phyloP scores from a whole-genome alignment of 1,140 invertebrate species.

The Luehdorfia chinensis region DNA sequence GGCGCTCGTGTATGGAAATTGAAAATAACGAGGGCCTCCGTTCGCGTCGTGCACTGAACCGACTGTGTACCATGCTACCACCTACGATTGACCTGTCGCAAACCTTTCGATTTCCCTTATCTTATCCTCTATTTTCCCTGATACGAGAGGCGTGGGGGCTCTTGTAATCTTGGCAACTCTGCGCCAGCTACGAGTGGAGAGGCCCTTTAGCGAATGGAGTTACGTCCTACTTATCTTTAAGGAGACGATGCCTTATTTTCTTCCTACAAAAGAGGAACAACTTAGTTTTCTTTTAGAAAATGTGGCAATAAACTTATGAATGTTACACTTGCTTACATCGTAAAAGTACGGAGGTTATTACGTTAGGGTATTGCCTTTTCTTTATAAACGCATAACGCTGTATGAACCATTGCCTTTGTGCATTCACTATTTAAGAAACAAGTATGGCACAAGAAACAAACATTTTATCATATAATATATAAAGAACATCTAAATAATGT shows the following conservation, averaged over 20 bases:
- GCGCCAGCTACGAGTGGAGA: conserved; percentile 54
- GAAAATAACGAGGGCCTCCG: conserved; percentile 71
- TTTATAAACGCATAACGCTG: conserved; percentile 9
- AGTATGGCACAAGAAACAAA: neutral
- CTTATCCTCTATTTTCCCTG: conserved; percentile 40
- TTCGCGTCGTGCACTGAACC: conserved; percentile 62
- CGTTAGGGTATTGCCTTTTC: conserved; percentile 22
- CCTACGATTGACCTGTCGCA: conserved; percentile 45
- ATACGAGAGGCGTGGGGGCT: conserved; percentile 47
- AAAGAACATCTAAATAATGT: too few species aligned
- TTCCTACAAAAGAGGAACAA: conserved; percentile 45
- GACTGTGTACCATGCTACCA: conserved; percentile 54
- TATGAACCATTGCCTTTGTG: conserved; percentile 3
- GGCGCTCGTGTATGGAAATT: conserved; percentile 71
- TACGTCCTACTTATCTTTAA: conserved; percentile 72
- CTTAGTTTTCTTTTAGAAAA: conserved; percentile 51
- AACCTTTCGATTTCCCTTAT: conserved; percentile 46
- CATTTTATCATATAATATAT: too few species aligned
- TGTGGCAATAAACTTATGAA: conserved; percentile 44
- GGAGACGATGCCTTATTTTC: conserved; percentile 67
- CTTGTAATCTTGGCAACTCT: conserved; percentile 52
- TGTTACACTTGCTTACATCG: conserved; percentile 15
- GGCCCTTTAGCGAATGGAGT: conserved; percentile 71
- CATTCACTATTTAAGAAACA: conserved; percentile 10
- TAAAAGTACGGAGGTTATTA: conserved; percentile 20